Evolutionary conservation across 64 coral and sea anemone genomes (phyloP).

Genomic region (Platygyra sinensis): DNA sequence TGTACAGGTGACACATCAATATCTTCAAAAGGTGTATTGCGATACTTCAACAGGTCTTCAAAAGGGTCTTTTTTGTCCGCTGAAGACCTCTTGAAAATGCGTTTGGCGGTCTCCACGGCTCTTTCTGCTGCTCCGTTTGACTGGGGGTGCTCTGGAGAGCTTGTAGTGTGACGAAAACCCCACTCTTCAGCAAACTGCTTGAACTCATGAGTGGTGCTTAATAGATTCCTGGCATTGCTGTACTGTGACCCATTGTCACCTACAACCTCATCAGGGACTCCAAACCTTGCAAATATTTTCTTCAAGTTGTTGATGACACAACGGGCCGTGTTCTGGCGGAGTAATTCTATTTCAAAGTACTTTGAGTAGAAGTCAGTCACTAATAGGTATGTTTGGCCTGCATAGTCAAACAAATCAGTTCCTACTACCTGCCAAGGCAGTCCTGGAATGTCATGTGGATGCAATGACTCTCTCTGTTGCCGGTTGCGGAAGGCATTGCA

Average conservation of each 20-base stretch:
- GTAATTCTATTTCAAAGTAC: slow-evolving; percentile 57
- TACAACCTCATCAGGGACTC: background rate
- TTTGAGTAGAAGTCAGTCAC: slow-evolving; percentile 71
- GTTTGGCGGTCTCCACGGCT: background rate
- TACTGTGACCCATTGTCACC: background rate
- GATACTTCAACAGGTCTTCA: background rate
- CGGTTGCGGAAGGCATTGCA: too few relatives aligned
- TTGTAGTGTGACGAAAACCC: background rate
- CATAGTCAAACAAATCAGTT: slow-evolving; percentile 62
- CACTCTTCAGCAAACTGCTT: background rate
- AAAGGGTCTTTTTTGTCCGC: background rate
- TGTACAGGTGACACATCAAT: slow-evolving; percentile 63
- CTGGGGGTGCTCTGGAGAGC: background rate
- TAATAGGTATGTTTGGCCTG: slow-evolving; percentile 32
- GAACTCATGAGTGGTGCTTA: background rate
- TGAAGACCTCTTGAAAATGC: background rate
- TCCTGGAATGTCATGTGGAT: slow-evolving; percentile 49
- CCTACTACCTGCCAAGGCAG: slow-evolving; percentile 45
- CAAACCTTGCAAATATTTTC: slow-evolving; percentile 34
- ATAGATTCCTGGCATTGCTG: background rate
- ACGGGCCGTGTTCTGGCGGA: slow-evolving; percentile 31
- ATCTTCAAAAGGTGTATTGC: slow-evolving; percentile 61
- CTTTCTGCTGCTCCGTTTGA: background rate
- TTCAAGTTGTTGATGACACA: slow-evolving; percentile 68
- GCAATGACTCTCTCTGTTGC: slow-evolving; percentile 46